Evolutionary conservation across 2,113 vertebrate genomes (phyloP).

Genomic region (Microtus oregoni): DNA sequence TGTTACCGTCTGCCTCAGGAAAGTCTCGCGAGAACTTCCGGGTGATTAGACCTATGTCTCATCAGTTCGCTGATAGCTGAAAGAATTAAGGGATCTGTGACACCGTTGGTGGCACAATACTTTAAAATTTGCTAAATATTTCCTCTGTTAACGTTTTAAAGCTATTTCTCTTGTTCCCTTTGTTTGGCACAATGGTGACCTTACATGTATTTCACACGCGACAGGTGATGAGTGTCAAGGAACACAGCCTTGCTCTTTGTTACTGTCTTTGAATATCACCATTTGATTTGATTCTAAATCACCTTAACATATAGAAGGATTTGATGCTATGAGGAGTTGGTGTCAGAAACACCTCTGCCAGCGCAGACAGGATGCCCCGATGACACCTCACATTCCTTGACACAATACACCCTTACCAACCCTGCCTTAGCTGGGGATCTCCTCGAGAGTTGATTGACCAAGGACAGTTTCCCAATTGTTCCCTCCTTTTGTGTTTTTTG

Average conservation of each 20-base stretch:
- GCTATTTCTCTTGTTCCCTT: slow-evolving; percentile 39
- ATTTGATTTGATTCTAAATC: slow-evolving; percentile 19
- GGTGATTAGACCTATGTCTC: slow-evolving; percentile 34
- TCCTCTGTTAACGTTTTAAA: slow-evolving; percentile 5
- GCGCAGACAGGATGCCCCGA: slow-evolving; percentile 53
- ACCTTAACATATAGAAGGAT: slow-evolving; percentile 55
- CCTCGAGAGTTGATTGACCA: slow-evolving; percentile 72
- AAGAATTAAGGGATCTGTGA: slow-evolving; percentile 46
- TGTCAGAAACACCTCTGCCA: slow-evolving; percentile 73
- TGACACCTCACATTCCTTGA: slow-evolving; percentile 68
- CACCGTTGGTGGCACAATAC: slow-evolving; percentile 28
- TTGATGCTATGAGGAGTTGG: slow-evolving; percentile 69
- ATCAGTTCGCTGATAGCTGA: slow-evolving; percentile 39
- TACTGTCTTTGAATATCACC: slow-evolving; percentile 9
- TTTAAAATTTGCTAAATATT: slow-evolving; percentile 47
- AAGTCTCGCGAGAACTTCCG: slow-evolving; percentile 43
- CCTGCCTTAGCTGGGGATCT: slow-evolving; percentile 60
- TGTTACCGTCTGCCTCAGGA: slow-evolving; percentile 62
- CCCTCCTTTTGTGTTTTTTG: slow-evolving; percentile 66
- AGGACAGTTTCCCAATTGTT: slow-evolving; percentile 66
- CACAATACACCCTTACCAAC: slow-evolving; percentile 21
- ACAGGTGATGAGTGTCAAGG: slow-evolving; percentile 8
- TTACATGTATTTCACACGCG: not conserved
- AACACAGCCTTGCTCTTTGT: not conserved
- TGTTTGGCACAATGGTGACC: not conserved